Percentiles rank a stretch among this genome's conserved stretches.
These are phyloP conservation scores for Numenius phaeopus DNA, from an alignment of 2,797 vertebrate genomes.

Conservation along the genomic window DNA sequence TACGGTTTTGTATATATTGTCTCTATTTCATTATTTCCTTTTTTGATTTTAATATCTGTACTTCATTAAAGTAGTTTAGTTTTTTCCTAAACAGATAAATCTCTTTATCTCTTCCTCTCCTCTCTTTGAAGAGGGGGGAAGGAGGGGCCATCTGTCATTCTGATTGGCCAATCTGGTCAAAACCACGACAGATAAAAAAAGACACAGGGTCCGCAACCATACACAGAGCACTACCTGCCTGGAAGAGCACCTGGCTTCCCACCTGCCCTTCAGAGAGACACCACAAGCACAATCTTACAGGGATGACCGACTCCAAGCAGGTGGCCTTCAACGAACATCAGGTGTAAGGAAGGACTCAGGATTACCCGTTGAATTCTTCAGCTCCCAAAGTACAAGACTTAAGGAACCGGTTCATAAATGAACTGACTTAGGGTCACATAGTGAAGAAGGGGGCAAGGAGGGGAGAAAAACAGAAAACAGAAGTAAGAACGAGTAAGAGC, in stretches of 20 bases:
- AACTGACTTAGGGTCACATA: background rate
- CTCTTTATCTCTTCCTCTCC: too few species aligned
- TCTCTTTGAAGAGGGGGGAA: too few species aligned
- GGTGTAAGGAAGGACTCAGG: background rate
- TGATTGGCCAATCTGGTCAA: too few species aligned
- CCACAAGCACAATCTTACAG: background rate
- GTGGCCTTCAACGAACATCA: background rate
- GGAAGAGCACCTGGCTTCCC: background rate
- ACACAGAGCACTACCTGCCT: background rate
- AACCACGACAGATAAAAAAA: background rate
- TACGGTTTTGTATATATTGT: too few species aligned
- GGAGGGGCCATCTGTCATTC: too few species aligned
- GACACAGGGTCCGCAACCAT: rapidly evolving
- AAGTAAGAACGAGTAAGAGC: background rate
- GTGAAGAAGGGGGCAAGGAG: background rate
- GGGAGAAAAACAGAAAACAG: background rate
- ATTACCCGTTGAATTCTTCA: background rate
- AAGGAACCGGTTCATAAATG: background rate
- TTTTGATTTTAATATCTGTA: too few species aligned
- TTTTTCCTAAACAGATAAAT: too few species aligned
- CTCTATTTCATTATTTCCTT: too few species aligned
- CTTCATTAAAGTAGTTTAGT: too few species aligned
- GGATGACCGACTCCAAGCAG: background rate
- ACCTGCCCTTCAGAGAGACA: background rate
- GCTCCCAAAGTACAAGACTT: background rate